phyloP scores from a whole-genome alignment of 2,797 vertebrate genomes.

The Kryptolebias ocellatus region DNA sequence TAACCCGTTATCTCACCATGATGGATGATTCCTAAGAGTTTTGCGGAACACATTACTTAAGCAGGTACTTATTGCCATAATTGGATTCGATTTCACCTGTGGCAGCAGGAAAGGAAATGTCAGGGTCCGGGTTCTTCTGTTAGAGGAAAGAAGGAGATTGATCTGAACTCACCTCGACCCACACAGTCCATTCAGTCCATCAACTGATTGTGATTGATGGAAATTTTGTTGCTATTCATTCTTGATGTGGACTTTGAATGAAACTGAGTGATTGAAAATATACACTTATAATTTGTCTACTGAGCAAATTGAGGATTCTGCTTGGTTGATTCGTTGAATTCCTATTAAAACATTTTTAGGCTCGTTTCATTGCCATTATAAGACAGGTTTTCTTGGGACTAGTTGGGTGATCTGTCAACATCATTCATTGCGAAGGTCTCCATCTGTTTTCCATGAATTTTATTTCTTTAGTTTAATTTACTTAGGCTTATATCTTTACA shows the following conservation, averaged over 20 bases:
- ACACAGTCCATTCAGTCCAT: neutral
- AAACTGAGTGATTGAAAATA: conserved; percentile 10
- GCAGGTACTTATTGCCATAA: conserved; percentile 69
- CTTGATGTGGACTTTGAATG: neutral
- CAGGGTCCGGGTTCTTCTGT: conserved; percentile 22
- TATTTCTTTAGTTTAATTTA: neutral
- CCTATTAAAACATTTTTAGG: conserved; percentile 8
- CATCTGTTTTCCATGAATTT: neutral
- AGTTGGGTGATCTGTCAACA: neutral
- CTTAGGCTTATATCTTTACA: too few relatives aligned
- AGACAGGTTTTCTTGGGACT: neutral
- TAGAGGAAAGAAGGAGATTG: conserved; percentile 28
- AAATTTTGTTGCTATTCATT: neutral
- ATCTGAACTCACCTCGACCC: conserved; percentile 19
- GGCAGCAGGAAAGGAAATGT: conserved; percentile 28
- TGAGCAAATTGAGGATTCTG: conserved; percentile 28
- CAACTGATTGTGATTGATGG: conserved; percentile 21
- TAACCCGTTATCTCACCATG: conserved; percentile 49
- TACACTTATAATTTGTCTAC: conserved; percentile 23
- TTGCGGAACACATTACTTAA: conserved; percentile 62
- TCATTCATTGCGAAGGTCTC: neutral
- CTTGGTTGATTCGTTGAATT: conserved; percentile 2
- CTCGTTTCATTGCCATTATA: conserved; percentile 15
- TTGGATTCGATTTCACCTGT: conserved; percentile 72
- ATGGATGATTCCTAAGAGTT: conserved; percentile 54